These are phyloP conservation scores for Sebastes matsubarae DNA, from an alignment of 2,797 vertebrate genomes.

Conservation along the genomic window DNA sequence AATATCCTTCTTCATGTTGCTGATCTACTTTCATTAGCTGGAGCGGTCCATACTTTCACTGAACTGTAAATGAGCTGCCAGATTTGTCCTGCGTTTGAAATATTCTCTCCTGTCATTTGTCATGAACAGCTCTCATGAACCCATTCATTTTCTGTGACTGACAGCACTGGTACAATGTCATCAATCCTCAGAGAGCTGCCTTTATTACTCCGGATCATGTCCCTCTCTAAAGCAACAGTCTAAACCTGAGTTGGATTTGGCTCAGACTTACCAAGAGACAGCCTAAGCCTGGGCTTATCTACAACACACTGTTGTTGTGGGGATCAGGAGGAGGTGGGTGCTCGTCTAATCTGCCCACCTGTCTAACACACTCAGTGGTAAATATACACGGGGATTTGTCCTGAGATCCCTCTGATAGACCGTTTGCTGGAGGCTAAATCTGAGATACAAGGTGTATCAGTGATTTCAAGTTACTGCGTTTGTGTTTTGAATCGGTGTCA, in stretches of 20 bases:
- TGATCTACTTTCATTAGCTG: background rate
- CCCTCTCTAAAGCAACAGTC: slow-evolving; percentile 30
- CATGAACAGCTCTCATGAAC: background rate
- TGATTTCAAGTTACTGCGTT: background rate
- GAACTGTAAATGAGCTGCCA: background rate
- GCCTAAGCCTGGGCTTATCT: slow-evolving; percentile 66
- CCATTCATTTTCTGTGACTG: slow-evolving; percentile 15
- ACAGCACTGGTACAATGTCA: slow-evolving; percentile 12
- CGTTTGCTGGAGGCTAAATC: background rate
- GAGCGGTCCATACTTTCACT: background rate
- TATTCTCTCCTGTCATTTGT: background rate
- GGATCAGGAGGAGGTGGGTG: slow-evolving; percentile 46
- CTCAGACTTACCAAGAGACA: slow-evolving; percentile 54
- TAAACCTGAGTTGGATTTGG: slow-evolving; percentile 63
- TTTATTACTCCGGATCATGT: slow-evolving; percentile 45
- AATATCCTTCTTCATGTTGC: background rate
- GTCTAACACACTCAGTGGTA: slow-evolving; percentile 51
- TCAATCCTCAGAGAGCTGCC: slow-evolving; percentile 30
- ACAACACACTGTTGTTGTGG: slow-evolving; percentile 45
- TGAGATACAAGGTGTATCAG: background rate
- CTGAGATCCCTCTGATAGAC: slow-evolving; percentile 22
- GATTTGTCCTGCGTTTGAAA: background rate
- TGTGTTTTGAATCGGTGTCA: slow-evolving; percentile 11
- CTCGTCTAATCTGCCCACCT: slow-evolving; percentile 70
- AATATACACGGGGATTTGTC: slow-evolving; percentile 60